Base-by-base conservation (phyloP, 2,797 vertebrate genomes). In the Spea hammondii region DNA sequence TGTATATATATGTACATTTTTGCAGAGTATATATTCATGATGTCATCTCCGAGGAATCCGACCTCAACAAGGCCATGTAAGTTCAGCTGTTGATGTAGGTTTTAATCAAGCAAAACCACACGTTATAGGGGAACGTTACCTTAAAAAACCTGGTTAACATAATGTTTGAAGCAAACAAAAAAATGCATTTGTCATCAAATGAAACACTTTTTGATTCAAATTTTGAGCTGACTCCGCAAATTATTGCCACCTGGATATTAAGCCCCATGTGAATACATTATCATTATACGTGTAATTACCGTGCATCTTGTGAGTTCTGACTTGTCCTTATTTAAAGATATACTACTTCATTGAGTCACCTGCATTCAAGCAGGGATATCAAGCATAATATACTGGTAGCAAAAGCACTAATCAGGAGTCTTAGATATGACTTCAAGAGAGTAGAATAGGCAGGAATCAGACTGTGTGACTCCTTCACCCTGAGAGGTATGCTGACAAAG, bases 41-140 rank as follows among this genome's bases (percentile, higher is more conserved):
- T 74, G 57, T 79, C 72, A 79, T 6, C 50, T 44, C 9, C 11
- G 13, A 79, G 47, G 66, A 74, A 79, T 74, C 13, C 55, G 32
- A 14, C 9, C n/a, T 65, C 14, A 49, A 51, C 32, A 67, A 49
- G 65, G 53, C 44, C 60, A 75, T 64, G 47, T 54, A 13, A 74
- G 72, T 62, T 75, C 72, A 79, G 14, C 68, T 70, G 72, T 50
- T 47, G 57, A 74, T 70, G 45, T 47, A 45, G 32, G 32, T 8
- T 13, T 53, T 8, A 66, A 12, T 50, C 8, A 44, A 44, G 48
- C 8, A 59, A 79, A 60, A 74, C 4, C 47, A 13, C 13, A 44
- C 64, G 47, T 14, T 55, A 47, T 51, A 62, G 11, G 14, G 47
- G 13, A 8, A 45, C 65, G 11, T 79, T 48, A 79, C 78, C 65